These are phyloP conservation scores for Nymphalis io DNA, from an alignment of 1,140 invertebrate species.

Conservation along the genomic window DNA sequence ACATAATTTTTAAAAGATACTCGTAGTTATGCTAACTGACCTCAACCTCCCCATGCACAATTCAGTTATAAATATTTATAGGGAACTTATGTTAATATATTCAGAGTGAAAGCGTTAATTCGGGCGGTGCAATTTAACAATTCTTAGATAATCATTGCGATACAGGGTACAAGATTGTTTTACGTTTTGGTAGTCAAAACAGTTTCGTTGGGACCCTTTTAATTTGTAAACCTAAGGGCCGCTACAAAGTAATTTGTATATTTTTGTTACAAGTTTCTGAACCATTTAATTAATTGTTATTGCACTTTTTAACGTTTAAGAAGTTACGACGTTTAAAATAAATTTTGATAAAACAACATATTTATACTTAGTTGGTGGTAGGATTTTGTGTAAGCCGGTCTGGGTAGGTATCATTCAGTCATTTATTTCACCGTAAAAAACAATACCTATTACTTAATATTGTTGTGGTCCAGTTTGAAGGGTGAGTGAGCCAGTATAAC, in stretches of 20 bases:
- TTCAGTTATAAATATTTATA: constrained; percentile 69
- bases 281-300: constrained; percentile 4
- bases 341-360: too few relatives aligned
- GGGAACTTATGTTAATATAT: constrained; percentile 62
- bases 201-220: neutral
- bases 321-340: neutral
- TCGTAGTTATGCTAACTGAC: constrained; percentile 11
- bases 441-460: too few relatives aligned
- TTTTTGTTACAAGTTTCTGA: neutral
- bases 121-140: constrained; percentile 42
- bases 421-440: too few relatives aligned
- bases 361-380: too few relatives aligned
- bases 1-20: too few relatives aligned
- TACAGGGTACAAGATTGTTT: constrained; percentile 38
- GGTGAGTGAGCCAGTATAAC: too few relatives aligned
- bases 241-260: constrained; percentile 5
- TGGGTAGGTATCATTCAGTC: too few relatives aligned
- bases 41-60: constrained; percentile 39
- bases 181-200: constrained; percentile 25
- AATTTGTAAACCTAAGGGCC: neutral
- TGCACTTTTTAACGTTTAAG: neutral
- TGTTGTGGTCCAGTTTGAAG: too few relatives aligned
- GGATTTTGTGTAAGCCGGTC: too few relatives aligned
- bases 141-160: constrained; percentile 41
- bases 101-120: constrained; percentile 72